Base-by-base conservation (phyloP, 2,797 vertebrate species). In the Pangasius sanitwongsei region DNA sequence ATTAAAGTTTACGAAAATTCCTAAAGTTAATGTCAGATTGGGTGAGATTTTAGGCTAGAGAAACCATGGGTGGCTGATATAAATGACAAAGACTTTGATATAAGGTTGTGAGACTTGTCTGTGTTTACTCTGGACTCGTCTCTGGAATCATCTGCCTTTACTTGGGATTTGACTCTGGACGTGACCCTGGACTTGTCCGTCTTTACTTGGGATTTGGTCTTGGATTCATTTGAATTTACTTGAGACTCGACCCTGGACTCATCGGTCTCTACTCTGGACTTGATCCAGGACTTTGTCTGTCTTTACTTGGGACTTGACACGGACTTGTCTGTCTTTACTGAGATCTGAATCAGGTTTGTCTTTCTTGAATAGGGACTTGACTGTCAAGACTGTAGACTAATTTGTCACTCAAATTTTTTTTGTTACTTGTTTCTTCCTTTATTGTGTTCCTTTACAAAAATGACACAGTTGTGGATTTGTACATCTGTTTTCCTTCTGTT, bases 401-500 rank as follows among this genome's bases (percentile, higher is more conserved):
- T 75, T 25, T 44, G 37, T 25, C 37, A 34, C n/a, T 34, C 15
- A 70, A 18, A 16, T 4, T 34, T 16, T 18, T 48, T 44, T 44
- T 44, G 44, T 44, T 70, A 25, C 74, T 50, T n/a, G 1, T 15
- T 4, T 77, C 41, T 75, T 50, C 44, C 23, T 48, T 48, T 6
- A 25, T 50, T 75, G 72, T 28, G 25, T 80, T 57, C 31, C 31
- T 81, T 57, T 57, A 34, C 31, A 31, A 55, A 80, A 80, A 80
- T 15, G 12, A 4, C n/a, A 31, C n/a, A 31, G n/a, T n/a, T 82
- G 12, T 25, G 31, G 3, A 37, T 61, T 50, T 83, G 31, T 1
- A 83, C 23, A 25, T 2, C 4, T 63, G 81, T 15, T 37, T 48
- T 34, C 81, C 20, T 67, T 28, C 31, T 88, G 70, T 91, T 92